A percentile compares a stretch with the other conserved stretches of the same genome.
phyloP scores from a whole-genome alignment of 2,888 invertebrate species.

The Boloria euphrosyne region DNA sequence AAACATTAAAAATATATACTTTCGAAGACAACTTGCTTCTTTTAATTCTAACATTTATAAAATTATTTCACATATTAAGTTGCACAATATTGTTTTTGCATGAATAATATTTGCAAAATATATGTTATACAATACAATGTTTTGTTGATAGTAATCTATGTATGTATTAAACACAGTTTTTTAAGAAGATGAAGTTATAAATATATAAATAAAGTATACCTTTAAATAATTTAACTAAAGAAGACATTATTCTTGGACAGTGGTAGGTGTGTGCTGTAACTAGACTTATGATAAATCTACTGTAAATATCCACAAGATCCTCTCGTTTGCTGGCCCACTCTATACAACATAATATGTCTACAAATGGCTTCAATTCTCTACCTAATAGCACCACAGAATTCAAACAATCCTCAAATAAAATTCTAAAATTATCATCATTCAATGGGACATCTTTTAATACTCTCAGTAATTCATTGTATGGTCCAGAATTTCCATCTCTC shows the following conservation, averaged over 20 bases:
- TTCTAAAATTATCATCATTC: slow-evolving; percentile 68
- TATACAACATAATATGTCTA: slow-evolving; percentile 64
- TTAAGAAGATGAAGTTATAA: too few relatives aligned
- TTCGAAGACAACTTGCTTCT: too few relatives aligned
- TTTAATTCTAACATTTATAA: too few relatives aligned
- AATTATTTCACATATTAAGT: not conserved
- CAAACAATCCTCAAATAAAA: slow-evolving; percentile 69
- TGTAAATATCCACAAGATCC: slow-evolving; percentile 60
- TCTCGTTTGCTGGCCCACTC: slow-evolving; percentile 65
- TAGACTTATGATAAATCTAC: slow-evolving; percentile 63
- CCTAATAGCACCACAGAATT: slow-evolving; percentile 69
- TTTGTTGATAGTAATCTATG: too few relatives aligned
- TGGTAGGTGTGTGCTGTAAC: slow-evolving; percentile 77
- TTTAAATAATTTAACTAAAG: slow-evolving; percentile 68
- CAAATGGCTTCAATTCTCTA: slow-evolving; percentile 63
- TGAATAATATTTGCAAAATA: not conserved
- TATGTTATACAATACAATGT: too few relatives aligned
- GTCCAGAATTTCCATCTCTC: slow-evolving; percentile 60
- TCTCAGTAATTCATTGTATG: slow-evolving; percentile 75
- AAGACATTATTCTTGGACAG: slow-evolving; percentile 62
- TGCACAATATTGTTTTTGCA: slow-evolving; percentile 24
- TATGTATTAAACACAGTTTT: too few relatives aligned
- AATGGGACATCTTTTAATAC: slow-evolving; percentile 68
- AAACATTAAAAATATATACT: too few relatives aligned
- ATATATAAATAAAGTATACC: slow-evolving; percentile 49